Evolutionary conservation across 2,113 vertebrate species (phyloP).

Genomic region (Daboia siamensis): DNA sequence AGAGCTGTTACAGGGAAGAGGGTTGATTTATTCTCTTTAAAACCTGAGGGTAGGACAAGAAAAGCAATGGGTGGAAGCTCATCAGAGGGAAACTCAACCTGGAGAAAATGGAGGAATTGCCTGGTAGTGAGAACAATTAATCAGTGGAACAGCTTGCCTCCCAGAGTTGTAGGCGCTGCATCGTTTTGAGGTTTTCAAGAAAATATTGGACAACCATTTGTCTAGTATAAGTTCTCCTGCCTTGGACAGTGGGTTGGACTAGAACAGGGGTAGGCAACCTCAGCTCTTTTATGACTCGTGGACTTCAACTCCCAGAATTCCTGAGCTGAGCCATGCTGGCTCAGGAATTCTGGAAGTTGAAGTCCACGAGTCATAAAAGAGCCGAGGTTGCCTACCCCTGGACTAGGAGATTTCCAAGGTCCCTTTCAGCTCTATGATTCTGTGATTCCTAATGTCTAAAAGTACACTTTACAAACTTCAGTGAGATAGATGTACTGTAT

Average conservation of each 20-base stretch:
- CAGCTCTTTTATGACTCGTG: too few relatives aligned
- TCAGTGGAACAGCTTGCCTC: neutral
- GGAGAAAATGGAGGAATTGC: neutral
- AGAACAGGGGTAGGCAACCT: too few relatives aligned
- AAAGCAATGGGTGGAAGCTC: neutral
- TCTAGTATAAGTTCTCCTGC: neutral
- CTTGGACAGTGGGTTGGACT: neutral
- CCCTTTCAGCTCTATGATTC: neutral
- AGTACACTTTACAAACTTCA: neutral
- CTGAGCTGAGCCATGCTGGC: too few relatives aligned
- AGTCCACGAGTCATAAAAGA: too few relatives aligned
- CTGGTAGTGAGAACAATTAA: neutral
- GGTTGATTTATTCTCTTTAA: neutral
- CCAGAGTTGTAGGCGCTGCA: neutral
- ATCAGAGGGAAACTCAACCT: neutral
- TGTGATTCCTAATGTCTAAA: neutral
- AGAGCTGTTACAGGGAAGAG: neutral
- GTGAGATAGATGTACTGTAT: neutral
- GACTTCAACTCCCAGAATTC: too few relatives aligned
- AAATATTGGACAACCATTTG: neutral
- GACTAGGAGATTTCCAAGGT: neutral
- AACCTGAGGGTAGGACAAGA: neutral
- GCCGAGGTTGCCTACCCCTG: neutral
- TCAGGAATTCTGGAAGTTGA: too few relatives aligned
- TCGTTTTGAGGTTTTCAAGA: neutral